Conservation (phyloP, 2,797 vertebrate species). For the Rhinella marina region DNA sequence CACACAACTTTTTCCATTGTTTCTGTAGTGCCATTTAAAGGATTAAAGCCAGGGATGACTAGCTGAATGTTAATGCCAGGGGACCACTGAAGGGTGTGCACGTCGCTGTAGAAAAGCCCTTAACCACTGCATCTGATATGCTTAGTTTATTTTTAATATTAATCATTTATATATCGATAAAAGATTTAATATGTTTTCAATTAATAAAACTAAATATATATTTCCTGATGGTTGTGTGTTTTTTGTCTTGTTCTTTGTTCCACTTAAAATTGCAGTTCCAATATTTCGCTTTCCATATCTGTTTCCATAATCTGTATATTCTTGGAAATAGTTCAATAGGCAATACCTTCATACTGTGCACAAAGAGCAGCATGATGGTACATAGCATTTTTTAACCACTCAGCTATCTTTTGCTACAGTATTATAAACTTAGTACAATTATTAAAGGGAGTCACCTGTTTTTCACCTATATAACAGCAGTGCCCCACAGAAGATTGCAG, state of each 20-base stretch:
- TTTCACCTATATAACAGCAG: too few species aligned
- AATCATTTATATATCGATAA: neutral
- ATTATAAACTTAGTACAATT: too few species aligned
- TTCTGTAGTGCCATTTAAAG: neutral
- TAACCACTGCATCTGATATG: neutral
- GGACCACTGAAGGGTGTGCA: constrained; percentile 1
- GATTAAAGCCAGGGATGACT: constrained; percentile 15
- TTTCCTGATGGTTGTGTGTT: neutral
- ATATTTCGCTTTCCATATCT: neutral
- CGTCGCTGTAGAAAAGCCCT: neutral
- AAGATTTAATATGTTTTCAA: neutral
- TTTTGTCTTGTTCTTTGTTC: neutral
- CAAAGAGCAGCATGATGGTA: neutral
- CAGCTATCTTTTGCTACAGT: too few species aligned
- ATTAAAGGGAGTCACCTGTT: too few species aligned
- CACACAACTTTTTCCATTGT: neutral
- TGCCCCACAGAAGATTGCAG: too few species aligned
- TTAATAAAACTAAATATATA: neutral
- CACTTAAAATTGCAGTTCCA: neutral
- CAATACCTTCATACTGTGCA: neutral
- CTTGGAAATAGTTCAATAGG: too few species aligned
- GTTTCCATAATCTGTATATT: too few species aligned
- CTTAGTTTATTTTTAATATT: neutral
- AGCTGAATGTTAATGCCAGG: constrained; percentile 5
- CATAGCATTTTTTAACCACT: too few species aligned